Percentiles rank a stretch among this genome's conserved stretches.
Evolutionary conservation across 1,140 invertebrate species (phyloP).

Genomic region (Cotesia typhae): DNA sequence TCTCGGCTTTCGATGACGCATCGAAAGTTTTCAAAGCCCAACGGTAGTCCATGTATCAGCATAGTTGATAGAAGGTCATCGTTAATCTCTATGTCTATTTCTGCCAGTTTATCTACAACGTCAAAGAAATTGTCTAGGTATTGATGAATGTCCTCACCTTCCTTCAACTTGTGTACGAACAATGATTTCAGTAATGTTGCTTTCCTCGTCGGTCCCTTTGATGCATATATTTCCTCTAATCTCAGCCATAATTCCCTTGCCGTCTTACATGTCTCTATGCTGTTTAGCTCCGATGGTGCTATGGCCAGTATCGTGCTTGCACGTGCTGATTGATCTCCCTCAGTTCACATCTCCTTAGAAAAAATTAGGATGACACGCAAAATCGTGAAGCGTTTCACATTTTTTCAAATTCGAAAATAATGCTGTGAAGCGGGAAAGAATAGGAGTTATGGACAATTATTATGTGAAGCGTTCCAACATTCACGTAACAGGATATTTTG

Average conservation of each 20-base stretch:
- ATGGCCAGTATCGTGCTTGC: neutral
- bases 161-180: neutral
- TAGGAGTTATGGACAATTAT: no score
- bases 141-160: neutral
- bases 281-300: neutral
- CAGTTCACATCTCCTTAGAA: neutral
- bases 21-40: constrained; percentile 13
- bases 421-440: no score
- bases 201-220: neutral
- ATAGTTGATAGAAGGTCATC: neutral
- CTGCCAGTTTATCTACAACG: constrained; percentile 16
- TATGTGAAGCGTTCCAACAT: no score
- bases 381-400: no score
- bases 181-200: constrained; percentile 2
- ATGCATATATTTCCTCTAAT: neutral
- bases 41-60: constrained; percentile 2
- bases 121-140: constrained; percentile 7
- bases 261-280: neutral
- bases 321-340: neutral
- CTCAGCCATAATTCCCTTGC: constrained; percentile 3
- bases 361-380: no score
- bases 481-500: no score
- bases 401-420: no score
- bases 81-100: constrained; percentile 13
- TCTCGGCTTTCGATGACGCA: constrained; percentile 21